phyloP scores from a whole-genome alignment of 2,113 vertebrate species.

The Meriones unguiculatus region DNA sequence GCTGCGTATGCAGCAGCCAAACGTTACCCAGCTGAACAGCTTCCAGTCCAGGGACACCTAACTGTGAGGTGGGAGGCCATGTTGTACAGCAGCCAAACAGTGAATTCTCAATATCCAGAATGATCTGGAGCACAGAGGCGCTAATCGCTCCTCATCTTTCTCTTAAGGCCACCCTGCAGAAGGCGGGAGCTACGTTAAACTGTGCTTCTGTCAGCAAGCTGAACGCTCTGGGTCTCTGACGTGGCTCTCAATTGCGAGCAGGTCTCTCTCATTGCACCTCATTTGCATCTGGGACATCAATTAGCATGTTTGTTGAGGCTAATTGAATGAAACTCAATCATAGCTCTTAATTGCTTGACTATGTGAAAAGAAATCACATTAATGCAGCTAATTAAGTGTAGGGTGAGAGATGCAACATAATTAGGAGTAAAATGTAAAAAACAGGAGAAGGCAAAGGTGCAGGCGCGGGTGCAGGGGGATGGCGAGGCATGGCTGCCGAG shows the following conservation, averaged over 20 bases:
- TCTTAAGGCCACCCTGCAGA: conserved; percentile 65
- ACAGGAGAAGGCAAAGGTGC: conserved; percentile 84
- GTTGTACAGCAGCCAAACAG: accelerated
- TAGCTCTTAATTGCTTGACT: conserved; percentile 97
- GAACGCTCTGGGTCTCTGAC: conserved; percentile 78
- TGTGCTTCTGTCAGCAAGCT: conserved; percentile 78
- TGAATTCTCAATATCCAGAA: background rate
- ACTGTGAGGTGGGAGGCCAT: accelerated
- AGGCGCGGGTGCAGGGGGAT: conserved; percentile 21
- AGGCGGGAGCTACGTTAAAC: conserved; percentile 69
- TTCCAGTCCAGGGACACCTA: background rate
- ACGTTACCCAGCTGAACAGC: accelerated
- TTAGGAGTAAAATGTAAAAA: conserved; percentile 90
- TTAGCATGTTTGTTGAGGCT: conserved; percentile 99
- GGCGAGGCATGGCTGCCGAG: background rate
- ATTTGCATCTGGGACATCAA: conserved; percentile 96
- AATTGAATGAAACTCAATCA: conserved; percentile 99
- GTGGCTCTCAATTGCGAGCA: conserved; percentile 84
- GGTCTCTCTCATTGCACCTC: conserved; percentile 91
- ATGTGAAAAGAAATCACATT: conserved; percentile 99
- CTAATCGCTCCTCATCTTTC: conserved; percentile 9
- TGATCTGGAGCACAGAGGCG: background rate
- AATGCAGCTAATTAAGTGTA: conserved; percentile 99
- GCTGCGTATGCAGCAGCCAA: background rate
- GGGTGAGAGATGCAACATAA: conserved; percentile 95